These are phyloP conservation scores for Astur gentilis DNA, from an alignment of 2,113 vertebrate species.

Conservation along the genomic window DNA sequence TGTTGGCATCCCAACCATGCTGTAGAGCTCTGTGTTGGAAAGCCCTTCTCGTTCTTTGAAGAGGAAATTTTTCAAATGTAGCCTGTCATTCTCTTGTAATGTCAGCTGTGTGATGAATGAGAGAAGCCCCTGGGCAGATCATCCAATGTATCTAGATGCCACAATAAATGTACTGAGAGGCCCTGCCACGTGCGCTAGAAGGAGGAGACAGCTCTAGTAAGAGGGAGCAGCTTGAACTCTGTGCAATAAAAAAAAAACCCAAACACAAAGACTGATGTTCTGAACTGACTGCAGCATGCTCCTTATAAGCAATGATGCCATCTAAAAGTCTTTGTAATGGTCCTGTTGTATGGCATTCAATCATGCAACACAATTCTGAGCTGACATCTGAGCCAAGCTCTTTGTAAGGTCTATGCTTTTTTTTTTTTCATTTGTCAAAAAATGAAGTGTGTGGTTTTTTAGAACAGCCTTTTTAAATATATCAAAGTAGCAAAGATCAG, in stretches of 20 bases:
- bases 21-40: rapidly evolving
- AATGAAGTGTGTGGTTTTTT: neutral
- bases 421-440: neutral
- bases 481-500: neutral
- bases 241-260: neutral
- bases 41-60: neutral
- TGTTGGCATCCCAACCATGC: rapidly evolving
- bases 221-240: neutral
- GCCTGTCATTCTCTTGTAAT: rapidly evolving
- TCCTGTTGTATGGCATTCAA: neutral
- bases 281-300: neutral
- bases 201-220: neutral
- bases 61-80: neutral
- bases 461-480: neutral
- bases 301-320: neutral
- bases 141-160: rapidly evolving
- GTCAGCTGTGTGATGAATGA: neutral
- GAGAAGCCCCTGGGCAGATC: neutral
- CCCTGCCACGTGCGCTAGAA: neutral
- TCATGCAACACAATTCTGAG: neutral
- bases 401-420: neutral
- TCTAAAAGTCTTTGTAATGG: neutral
- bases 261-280: neutral
- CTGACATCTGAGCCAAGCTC: neutral
- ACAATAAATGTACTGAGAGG: neutral